Evolutionary conservation across 2,888 invertebrate genomes (phyloP).

Genomic region (Hetaerina titia): DNA sequence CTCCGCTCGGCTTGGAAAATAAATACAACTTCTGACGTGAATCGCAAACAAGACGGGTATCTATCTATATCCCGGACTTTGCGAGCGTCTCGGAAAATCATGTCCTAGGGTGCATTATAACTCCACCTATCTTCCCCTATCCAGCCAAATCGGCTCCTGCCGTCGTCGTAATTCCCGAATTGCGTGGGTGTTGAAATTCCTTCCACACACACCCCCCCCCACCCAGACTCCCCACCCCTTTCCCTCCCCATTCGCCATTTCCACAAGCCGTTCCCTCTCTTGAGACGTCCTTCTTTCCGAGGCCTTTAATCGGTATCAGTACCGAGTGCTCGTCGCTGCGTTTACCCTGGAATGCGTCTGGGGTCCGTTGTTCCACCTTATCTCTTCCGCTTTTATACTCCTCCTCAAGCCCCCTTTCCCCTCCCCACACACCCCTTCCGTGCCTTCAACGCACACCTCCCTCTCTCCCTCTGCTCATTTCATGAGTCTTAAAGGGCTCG

Average conservation of each 20-base stretch:
- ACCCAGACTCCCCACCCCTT: background rate
- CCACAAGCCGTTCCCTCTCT: background rate
- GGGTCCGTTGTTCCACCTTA: background rate
- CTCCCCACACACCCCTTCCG: background rate
- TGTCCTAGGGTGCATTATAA: background rate
- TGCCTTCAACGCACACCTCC: background rate
- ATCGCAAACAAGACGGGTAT: background rate
- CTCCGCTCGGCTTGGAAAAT: background rate
- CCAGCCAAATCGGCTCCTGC: background rate
- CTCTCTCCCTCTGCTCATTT: background rate
- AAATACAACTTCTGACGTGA: background rate
- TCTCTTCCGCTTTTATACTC: background rate
- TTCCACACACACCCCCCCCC: background rate
- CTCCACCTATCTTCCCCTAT: background rate
- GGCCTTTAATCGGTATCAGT: slow-evolving; percentile 30
- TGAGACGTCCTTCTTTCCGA: no score
- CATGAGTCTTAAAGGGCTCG: background rate
- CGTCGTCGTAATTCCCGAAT: slow-evolving; percentile 22
- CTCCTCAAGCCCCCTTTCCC: background rate
- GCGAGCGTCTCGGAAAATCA: background rate
- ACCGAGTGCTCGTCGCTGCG: background rate
- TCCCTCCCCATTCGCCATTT: background rate
- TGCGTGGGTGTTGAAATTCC: background rate
- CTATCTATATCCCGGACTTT: background rate
- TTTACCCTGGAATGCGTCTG: background rate